These are phyloP conservation scores for Pteropus alecto DNA, from an alignment of 2,113 vertebrate species.

Conservation along the genomic window DNA sequence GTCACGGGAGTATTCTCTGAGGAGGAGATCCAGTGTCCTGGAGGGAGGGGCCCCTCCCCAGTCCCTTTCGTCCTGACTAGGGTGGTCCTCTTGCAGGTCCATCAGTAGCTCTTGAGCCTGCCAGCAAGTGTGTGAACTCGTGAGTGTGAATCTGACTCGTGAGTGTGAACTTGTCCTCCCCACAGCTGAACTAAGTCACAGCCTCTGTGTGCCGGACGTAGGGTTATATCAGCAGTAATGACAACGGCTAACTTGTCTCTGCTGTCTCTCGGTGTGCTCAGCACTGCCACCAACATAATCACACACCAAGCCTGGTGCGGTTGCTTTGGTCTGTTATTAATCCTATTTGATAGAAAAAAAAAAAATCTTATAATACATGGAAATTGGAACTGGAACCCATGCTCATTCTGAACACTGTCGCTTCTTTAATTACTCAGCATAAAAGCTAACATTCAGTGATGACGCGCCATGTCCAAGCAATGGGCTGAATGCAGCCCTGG, in stretches of 20 bases:
- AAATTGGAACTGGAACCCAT: background rate
- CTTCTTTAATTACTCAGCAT: background rate
- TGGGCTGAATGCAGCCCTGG: fast-evolving
- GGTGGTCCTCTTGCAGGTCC: no score
- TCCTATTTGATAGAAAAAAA: background rate
- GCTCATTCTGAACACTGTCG: background rate
- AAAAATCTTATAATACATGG: background rate
- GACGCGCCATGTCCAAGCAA: background rate
- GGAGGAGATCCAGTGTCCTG: background rate
- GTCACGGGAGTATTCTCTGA: background rate
- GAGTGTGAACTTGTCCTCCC: background rate
- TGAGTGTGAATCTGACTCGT: background rate
- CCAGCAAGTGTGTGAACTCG: background rate
- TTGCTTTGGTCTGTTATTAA: background rate
- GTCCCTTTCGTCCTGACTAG: background rate
- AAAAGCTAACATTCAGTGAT: background rate
- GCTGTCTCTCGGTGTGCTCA: fast-evolving
- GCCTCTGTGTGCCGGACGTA: background rate
- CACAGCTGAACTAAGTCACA: background rate
- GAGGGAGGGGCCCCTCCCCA: background rate
- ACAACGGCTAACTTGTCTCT: background rate
- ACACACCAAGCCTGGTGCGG: background rate
- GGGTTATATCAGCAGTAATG: background rate
- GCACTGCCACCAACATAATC: fast-evolving
- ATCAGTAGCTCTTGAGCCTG: no score